Percentiles rank a stretch among this genome's conserved stretches.
These are phyloP conservation scores for Puffinus mauretanicus DNA, from an alignment of 2,113 vertebrate genomes.

Conservation along the genomic window DNA sequence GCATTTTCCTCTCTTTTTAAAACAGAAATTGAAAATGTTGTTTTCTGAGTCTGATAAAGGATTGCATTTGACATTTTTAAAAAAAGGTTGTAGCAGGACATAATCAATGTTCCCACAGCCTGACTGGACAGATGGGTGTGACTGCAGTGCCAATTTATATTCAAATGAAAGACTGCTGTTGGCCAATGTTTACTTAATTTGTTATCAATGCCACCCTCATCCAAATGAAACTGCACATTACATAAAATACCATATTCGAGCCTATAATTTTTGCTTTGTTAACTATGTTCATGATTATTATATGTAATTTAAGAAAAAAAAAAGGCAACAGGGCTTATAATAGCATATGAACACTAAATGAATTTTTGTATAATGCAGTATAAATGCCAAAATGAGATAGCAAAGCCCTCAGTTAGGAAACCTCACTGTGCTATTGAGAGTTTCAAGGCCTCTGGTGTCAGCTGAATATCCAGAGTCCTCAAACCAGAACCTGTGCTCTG, in stretches of 20 bases:
- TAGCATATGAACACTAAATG: neutral
- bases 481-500: neutral
- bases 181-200: neutral
- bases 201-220: neutral
- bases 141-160: neutral
- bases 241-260: neutral
- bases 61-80: neutral
- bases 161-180: neutral
- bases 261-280: neutral
- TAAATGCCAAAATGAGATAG: neutral
- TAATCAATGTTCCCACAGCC: neutral
- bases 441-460: neutral
- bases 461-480: neutral
- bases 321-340: neutral
- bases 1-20: neutral
- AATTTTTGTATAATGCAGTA: neutral
- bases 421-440: neutral
- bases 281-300: neutral
- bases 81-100: neutral
- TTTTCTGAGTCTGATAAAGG: neutral
- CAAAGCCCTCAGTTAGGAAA: neutral
- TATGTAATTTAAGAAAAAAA: neutral
- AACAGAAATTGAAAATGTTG: neutral
- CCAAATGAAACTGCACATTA: neutral
- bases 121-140: neutral